These are phyloP conservation scores for Hypomecis punctinalis DNA, from an alignment of 2,888 invertebrate genomes.

Conservation along the genomic window DNA sequence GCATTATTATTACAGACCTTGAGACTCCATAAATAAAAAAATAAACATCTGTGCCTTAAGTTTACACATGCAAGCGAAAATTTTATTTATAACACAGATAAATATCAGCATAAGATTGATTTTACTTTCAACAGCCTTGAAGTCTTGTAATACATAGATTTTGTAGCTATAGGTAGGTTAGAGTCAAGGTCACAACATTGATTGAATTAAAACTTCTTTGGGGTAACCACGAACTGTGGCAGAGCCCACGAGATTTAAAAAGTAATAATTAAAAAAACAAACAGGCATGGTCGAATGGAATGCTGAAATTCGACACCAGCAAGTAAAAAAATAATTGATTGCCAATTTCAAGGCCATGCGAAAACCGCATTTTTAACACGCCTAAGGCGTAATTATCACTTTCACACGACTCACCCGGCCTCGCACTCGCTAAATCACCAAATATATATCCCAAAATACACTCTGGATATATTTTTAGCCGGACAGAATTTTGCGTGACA, in stretches of 20 bases:
- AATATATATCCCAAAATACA: constrained; percentile 79
- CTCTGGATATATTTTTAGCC: constrained; percentile 76
- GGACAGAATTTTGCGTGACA: constrained; percentile 69
- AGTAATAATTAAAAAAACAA: constrained; percentile 8
- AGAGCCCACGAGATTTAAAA: background rate
- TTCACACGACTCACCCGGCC: constrained; percentile 73
- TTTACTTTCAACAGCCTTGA: constrained; percentile 31
- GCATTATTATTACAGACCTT: constrained; percentile 30
- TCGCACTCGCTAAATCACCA: constrained; percentile 74
- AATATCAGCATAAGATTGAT: constrained; percentile 12
- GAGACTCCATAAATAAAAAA: constrained; percentile 29
- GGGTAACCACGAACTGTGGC: constrained; percentile 1
- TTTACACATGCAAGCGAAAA: constrained; percentile 7
- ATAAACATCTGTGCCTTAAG: constrained; percentile 27
- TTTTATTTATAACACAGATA: constrained; percentile 20
- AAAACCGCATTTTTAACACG: constrained; percentile 50
- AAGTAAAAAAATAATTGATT: constrained; percentile 38
- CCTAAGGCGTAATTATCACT: constrained; percentile 66
- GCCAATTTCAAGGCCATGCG: constrained; percentile 62
- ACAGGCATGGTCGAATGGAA: constrained; percentile 16
- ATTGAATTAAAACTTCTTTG: constrained; percentile 26
- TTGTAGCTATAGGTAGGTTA: constrained; percentile 3
- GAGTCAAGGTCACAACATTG: constrained; percentile 31
- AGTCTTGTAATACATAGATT: background rate
- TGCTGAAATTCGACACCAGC: constrained; percentile 42